phyloP scores from a whole-genome alignment of 2,888 invertebrate species.

The Aplocera efformata region DNA sequence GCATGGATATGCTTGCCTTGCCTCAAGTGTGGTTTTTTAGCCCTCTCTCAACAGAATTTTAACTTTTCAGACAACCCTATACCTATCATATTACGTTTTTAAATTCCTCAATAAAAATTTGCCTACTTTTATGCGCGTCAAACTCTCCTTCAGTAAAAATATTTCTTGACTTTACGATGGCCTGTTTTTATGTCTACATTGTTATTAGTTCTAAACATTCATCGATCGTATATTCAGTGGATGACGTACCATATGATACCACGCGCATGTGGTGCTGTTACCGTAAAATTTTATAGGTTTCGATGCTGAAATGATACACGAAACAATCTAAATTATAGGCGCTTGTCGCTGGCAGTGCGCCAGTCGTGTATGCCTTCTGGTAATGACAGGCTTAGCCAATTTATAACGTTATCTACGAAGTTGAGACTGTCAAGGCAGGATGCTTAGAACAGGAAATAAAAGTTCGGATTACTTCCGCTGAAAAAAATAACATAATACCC shows the following conservation, averaged over 20 bases:
- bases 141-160: conserved; percentile 17
- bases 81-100: not conserved
- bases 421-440: conserved; percentile 10
- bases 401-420: conserved; percentile 55
- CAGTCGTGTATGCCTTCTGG: conserved; percentile 51
- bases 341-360: conserved; percentile 61
- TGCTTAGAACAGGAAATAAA: conserved; percentile 2
- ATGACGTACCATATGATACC: conserved; percentile 44
- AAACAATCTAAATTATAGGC: conserved; percentile 76
- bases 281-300: conserved; percentile 77
- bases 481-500: too few relatives aligned
- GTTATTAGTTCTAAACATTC: conserved; percentile 31
- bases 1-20: too few relatives aligned
- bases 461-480: not conserved
- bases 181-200: conserved; percentile 26
- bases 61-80: not conserved
- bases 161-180: conserved; percentile 27
- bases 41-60: too few relatives aligned
- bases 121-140: conserved; percentile 14
- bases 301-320: conserved; percentile 78
- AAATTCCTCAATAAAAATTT: conserved; percentile 9
- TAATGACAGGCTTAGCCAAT: conserved; percentile 69
- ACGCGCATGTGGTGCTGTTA: conserved; percentile 68
- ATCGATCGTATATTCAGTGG: conserved; percentile 34
- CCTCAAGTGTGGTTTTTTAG: too few relatives aligned